Conservation (phyloP, 2,113 vertebrate genomes). For the Orthochromis malagaraziensis region DNA sequence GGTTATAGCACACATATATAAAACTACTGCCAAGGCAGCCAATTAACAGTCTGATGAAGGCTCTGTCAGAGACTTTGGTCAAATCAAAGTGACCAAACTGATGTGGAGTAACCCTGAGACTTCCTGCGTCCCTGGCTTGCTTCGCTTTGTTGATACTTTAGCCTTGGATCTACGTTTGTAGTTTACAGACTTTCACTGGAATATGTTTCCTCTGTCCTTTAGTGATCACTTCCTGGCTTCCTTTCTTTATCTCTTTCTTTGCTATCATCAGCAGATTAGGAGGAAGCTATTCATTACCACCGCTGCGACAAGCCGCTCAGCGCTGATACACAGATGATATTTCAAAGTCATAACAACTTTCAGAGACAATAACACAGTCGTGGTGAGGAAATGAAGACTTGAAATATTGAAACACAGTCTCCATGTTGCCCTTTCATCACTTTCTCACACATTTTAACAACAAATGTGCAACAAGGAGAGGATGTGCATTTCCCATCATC, state of each 20-base stretch:
- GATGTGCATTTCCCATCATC: background rate
- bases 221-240: background rate
- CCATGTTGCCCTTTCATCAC: background rate
- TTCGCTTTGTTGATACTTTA: background rate
- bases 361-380: background rate
- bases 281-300: conserved; percentile 10
- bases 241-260: background rate
- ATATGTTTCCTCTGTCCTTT: background rate
- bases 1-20: accelerated
- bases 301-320: background rate
- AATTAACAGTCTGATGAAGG: background rate
- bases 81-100: background rate
- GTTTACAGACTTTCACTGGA: background rate
- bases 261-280: conserved; percentile 6
- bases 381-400: background rate
- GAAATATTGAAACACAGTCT: conserved; percentile 1
- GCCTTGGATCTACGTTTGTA: background rate
- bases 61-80: background rate
- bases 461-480: background rate
- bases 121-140: background rate
- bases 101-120: background rate
- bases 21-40: background rate
- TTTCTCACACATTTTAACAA: background rate
- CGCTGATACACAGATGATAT: background rate
- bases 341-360: conserved; percentile 8